phyloP scores from a whole-genome alignment of 2,797 vertebrate species.

The Myotis findleyi region DNA sequence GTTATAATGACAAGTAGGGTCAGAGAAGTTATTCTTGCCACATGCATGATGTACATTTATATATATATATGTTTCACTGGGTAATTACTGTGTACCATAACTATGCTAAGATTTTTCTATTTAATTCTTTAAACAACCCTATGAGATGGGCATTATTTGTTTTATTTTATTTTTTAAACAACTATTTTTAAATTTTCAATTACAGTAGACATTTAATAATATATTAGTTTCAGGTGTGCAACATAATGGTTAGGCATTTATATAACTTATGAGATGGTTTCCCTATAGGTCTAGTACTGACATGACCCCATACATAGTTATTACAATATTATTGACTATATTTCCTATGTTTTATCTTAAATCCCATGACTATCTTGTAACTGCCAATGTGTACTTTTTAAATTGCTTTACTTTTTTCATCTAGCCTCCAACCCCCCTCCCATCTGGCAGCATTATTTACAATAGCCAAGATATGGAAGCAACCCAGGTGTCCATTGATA shows the following conservation, averaged over 20 bases:
- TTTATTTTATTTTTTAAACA: background rate
- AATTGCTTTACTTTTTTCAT: background rate
- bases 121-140: background rate
- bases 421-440: background rate
- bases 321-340: background rate
- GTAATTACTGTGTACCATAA: background rate
- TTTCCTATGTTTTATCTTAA: background rate
- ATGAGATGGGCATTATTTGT: background rate
- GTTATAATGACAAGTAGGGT: background rate
- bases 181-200: background rate
- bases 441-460: background rate
- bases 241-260: background rate
- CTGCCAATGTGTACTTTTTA: background rate
- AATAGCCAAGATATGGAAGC: background rate
- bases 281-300: background rate
- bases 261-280: background rate
- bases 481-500: background rate
- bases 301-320: background rate
- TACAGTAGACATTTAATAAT: background rate
- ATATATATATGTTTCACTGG: background rate
- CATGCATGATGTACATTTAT: background rate
- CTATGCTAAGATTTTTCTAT: background rate
- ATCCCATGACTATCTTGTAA: background rate
- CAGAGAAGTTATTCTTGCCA: background rate
- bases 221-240: background rate